Evolutionary conservation across 1,140 invertebrate species (phyloP), one percentile per base, ranked within the genome.

Genomic region (Aradophagus sp.): DNA sequence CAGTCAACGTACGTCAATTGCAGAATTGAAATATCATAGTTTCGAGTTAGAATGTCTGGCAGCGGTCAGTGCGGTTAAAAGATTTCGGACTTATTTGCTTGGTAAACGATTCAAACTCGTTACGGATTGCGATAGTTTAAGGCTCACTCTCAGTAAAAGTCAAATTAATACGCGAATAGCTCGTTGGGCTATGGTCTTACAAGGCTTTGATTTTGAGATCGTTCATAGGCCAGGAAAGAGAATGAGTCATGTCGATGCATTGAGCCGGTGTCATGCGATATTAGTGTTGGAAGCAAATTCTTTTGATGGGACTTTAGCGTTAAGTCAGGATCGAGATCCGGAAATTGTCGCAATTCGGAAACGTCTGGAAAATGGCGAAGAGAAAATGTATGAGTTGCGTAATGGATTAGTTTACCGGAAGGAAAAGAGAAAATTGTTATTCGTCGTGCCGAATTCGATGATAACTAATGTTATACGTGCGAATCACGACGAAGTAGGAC

Each of bases 11-110:
- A 45, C 23, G n/a, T 16, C 26, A 4, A 5, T 14, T 3, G 13
- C 7, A 4, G 41, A 45, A n/a, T 1, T 26, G 1, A 45, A 10
- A 31, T 31, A 45, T 45, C 26, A 29, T 31, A 45, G 23, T 31
- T 45, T 45, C 16, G 41, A 45, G 27, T 17, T 45, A 8, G 41
- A 45, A 11, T 45, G 41, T 45, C 31, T 45, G n/a, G 41, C 41
- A 16, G 26, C 26, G 5, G 41, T 45, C 2, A 16, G 31, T 17
- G 41, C 41, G 13, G 23, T 39, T n/a, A 39, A 39, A 39, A 8
- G 41, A 17, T 45, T 45, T 42, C 14, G 39, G 14, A 11, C 27
- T 27, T 42, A 42, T 15, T 29, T 42, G 20, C 14, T 42, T 8
- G 39, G 23, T 6, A 45, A 31, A 17, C 10, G 12, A 7, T 45